Evolutionary conservation across 2,888 invertebrate genomes (phyloP), one percentile per base, ranked within the genome.

Genomic region (Abrostola triplasia): DNA sequence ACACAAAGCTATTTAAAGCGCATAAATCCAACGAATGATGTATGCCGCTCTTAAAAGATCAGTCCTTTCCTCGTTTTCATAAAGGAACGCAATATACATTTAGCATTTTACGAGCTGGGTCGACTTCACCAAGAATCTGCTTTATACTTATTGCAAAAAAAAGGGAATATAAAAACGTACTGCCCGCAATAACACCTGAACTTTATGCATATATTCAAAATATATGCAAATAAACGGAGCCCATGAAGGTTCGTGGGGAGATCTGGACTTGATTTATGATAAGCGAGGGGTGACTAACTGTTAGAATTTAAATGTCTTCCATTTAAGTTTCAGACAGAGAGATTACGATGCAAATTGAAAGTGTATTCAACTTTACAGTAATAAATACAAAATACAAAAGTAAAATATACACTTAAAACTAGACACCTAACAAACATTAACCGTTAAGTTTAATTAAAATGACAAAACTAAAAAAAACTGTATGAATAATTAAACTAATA

Each of bases 21-120:
- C 44, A 70, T 60, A 52, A 59, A 62, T 61, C 40, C 10, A 49
- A 48, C 47, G 40, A 48, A 54, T 48, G 48, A 36, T 36, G 13
- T 42, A 60, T 55, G 36, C 40, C n/a, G 36, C 59, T 24, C 24
- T 60, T 53, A 42, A 58, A 64, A 42, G 48, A 58, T 59, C 60
- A 60, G 60, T 60, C 71, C 59, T 66, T 59, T 60, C 55, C 60
- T 65, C 49, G 38, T 61, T 77, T 69, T 57, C 67, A 64, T 62
- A 67, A 70, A 73, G 62, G 59, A 62, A 37, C 48, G 48, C 64
- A 60, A 74, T 77, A 76, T 67, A 76, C 69, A 66, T 77, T 75
- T 63, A 58, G 51, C 55, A 67, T 67, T 77, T 76, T 73, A 76
- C 69, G 71, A 77, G 68, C 37, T 41, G 41, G 53, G 41, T 65